phyloP scores from a whole-genome alignment of 2,113 vertebrate genomes.

The Budorcas taxicolor region DNA sequence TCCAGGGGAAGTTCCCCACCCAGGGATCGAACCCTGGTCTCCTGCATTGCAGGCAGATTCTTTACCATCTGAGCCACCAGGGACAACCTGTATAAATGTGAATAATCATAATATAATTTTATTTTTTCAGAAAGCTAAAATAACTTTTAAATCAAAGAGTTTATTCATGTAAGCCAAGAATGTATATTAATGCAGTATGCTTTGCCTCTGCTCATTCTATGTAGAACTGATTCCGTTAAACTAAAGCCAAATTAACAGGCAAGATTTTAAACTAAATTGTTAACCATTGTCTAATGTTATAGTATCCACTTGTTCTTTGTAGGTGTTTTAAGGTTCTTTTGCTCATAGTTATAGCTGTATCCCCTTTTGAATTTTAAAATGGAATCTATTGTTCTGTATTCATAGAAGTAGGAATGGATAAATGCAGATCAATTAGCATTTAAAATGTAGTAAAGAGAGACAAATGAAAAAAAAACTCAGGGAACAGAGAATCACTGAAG shows the following conservation, averaged over 20 bases:
- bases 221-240: neutral
- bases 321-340: neutral
- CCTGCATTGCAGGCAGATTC: neutral
- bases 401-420: neutral
- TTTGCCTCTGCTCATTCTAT: neutral
- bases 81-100: neutral
- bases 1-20: neutral
- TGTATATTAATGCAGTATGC: neutral
- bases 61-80: neutral
- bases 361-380: neutral
- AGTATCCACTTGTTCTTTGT: neutral
- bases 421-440: neutral
- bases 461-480: neutral
- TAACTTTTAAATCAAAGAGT: neutral
- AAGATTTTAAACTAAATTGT: neutral
- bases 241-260: neutral
- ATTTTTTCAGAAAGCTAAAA: neutral
- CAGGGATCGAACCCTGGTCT: neutral
- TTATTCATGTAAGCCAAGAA: neutral
- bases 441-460: neutral
- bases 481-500: neutral
- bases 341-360: neutral
- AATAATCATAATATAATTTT: neutral
- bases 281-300: neutral
- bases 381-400: neutral